A percentile compares a stretch with the other conserved stretches of the same genome.
Evolutionary conservation across 2,888 invertebrate genomes (phyloP).

Genomic region (Liodrosophila aerea): DNA sequence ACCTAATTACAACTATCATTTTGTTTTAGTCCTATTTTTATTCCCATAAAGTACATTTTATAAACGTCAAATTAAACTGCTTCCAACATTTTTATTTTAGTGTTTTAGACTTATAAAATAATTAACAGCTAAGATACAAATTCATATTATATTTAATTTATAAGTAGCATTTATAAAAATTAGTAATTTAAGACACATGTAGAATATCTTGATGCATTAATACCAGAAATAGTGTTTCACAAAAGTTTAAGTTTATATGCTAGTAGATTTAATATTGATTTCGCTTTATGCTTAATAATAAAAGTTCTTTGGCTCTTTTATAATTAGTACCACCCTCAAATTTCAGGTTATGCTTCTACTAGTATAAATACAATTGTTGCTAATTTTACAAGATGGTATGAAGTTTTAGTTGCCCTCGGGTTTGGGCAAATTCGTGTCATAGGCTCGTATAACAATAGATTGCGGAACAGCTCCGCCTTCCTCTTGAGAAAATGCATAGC

Average conservation of each 20-base stretch:
- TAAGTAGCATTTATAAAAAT: slow-evolving; percentile 47
- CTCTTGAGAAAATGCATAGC: slow-evolving; percentile 99
- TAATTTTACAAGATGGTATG: not conserved
- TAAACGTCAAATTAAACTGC: slow-evolving; percentile 39
- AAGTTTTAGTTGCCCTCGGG: slow-evolving; percentile 85
- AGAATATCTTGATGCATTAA: slow-evolving; percentile 53
- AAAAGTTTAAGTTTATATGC: slow-evolving; percentile 37
- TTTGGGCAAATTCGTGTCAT: slow-evolving; percentile 95
- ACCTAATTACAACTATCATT: too few species aligned
- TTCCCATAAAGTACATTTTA: slow-evolving; percentile 1
- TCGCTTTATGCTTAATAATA: slow-evolving; percentile 21
- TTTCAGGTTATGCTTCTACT: slow-evolving; percentile 24
- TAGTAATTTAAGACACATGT: slow-evolving; percentile 55
- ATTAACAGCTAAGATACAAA: slow-evolving; percentile 67
- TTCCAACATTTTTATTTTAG: slow-evolving; percentile 60
- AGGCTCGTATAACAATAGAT: slow-evolving; percentile 96
- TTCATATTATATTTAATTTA: slow-evolving; percentile 34
- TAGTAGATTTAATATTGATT: slow-evolving; percentile 29
- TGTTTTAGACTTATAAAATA: slow-evolving; percentile 63
- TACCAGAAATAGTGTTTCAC: slow-evolving; percentile 40
- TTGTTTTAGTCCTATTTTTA: too few species aligned
- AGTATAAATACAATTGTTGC: slow-evolving; percentile 39
- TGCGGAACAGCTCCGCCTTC: slow-evolving; percentile 97
- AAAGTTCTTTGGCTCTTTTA: slow-evolving; percentile 54
- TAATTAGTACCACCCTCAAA: slow-evolving; percentile 15